Evolutionary conservation across 2,888 invertebrate species (phyloP).

Genomic region (Trypoxylon attenuatum): DNA sequence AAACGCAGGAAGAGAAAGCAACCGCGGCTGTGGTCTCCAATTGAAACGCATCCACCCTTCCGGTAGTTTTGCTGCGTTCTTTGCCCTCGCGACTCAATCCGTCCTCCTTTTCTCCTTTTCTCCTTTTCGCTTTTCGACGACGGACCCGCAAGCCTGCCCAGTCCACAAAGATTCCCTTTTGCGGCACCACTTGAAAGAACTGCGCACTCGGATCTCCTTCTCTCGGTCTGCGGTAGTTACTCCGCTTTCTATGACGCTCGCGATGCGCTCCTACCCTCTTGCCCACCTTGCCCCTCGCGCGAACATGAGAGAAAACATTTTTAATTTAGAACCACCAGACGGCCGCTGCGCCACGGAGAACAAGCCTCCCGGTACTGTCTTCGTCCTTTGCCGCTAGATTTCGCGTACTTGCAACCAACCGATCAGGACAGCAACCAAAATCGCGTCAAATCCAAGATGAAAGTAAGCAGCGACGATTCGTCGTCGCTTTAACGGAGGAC

Average conservation of each 20-base stretch:
- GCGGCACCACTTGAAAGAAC: slow-evolving; percentile 35
- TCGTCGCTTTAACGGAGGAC: no score
- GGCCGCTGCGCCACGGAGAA: background rate
- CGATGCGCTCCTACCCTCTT: background rate
- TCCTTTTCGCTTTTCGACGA: slow-evolving; percentile 22
- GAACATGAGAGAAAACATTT: background rate
- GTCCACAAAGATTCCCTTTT: slow-evolving; percentile 41
- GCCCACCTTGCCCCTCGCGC: no score
- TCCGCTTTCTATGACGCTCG: slow-evolving; percentile 2
- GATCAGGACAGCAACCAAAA: no score
- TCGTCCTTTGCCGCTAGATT: background rate
- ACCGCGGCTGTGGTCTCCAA: slow-evolving; percentile 30
- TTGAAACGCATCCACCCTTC: slow-evolving; percentile 49
- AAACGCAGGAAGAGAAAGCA: slow-evolving; percentile 46
- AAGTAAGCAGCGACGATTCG: slow-evolving; percentile 4
- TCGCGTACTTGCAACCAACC: background rate
- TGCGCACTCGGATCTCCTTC: slow-evolving; percentile 26
- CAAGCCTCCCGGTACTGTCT: background rate
- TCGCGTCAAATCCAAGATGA: background rate
- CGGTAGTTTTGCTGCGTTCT: slow-evolving; percentile 28
- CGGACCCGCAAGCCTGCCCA: slow-evolving; percentile 1
- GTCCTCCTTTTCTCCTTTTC: background rate
- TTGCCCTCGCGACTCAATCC: slow-evolving; percentile 1
- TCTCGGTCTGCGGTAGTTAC: background rate
- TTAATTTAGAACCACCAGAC: background rate